Percentiles rank a stretch among this genome's conserved stretches.
Conservation (phyloP, 2,888 invertebrate species). For the Adelognathus sp. region DNA sequence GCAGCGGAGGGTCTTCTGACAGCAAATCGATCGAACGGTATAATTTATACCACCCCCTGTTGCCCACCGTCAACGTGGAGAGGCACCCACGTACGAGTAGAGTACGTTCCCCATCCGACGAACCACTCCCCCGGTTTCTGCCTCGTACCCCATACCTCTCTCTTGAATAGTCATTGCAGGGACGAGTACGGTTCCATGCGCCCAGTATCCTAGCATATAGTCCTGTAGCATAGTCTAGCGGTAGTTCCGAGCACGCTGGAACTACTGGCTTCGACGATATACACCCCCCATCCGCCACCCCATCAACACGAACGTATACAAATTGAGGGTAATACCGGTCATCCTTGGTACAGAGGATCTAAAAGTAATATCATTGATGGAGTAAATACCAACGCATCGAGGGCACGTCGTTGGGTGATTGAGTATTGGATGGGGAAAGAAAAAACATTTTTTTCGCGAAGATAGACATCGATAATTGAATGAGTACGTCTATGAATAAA, state of each 20-base stretch:
- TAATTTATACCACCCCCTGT: conserved; percentile 80
- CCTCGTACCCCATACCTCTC: conserved; percentile 63
- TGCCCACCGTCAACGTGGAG: conserved; percentile 67
- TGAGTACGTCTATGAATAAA: too few species aligned
- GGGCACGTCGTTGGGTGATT: too few species aligned
- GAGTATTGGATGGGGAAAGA: too few species aligned
- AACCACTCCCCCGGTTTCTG: conserved; percentile 43
- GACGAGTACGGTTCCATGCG: conserved; percentile 57
- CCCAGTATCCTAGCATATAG: conserved; percentile 19
- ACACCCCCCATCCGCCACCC: not conserved
- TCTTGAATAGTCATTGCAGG: conserved; percentile 77
- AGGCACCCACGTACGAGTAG: conserved; percentile 41
- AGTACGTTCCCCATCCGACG: conserved; percentile 43
- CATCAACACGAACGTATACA: conserved; percentile 7
- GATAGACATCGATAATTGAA: too few species aligned
- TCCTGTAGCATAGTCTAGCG: conserved; percentile 16
- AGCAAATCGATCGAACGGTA: conserved; percentile 81
- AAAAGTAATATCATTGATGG: conserved; percentile 45
- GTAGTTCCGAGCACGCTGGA: conserved; percentile 39
- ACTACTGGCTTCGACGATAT: conserved; percentile 1
- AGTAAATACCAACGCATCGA: too few species aligned
- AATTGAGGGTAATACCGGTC: conserved; percentile 21
- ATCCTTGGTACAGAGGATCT: not conserved
- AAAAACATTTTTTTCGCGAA: too few species aligned
- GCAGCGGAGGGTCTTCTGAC: conserved; percentile 79